Evolutionary conservation across 2,888 invertebrate genomes (phyloP).

Genomic region (Camponotus fellah): DNA sequence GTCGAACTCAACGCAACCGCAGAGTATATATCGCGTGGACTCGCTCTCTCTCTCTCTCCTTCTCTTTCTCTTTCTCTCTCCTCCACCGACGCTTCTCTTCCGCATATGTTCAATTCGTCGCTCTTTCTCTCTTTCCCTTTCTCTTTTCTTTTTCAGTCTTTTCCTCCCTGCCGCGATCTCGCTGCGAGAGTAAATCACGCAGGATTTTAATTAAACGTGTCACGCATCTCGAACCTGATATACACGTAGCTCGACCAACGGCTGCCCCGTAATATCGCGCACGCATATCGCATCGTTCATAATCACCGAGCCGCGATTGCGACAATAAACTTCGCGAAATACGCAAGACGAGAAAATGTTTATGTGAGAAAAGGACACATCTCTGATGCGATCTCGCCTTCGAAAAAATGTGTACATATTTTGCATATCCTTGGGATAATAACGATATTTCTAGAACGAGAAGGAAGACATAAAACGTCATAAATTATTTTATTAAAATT

Average conservation of each 20-base stretch:
- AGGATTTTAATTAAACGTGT: constrained; percentile 84
- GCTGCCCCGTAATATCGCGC: constrained; percentile 78
- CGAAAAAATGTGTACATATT: neutral
- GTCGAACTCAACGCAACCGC: constrained; percentile 79
- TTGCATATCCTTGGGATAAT: neutral
- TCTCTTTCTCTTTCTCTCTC: neutral
- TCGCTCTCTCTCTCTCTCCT: constrained; percentile 33
- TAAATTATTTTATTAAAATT: neutral
- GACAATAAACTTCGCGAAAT: constrained; percentile 71
- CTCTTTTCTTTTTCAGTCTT: neutral
- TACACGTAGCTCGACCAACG: constrained; percentile 73
- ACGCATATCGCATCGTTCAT: constrained; percentile 82
- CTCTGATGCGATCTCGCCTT: constrained; percentile 42
- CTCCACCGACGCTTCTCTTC: constrained; percentile 57
- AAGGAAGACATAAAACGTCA: neutral
- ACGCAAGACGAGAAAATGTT: constrained; percentile 6
- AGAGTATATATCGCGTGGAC: constrained; percentile 71
- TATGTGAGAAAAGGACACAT: neutral
- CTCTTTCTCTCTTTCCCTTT: constrained; percentile 18
- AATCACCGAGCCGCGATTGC: constrained; percentile 74
- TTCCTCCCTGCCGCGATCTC: constrained; percentile 44
- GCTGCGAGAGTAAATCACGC: constrained; percentile 81
- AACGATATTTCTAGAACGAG: neutral
- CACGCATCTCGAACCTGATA: constrained; percentile 82
- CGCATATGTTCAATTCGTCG: constrained; percentile 37